Percentiles rank a stretch among this genome's conserved stretches.
Evolutionary conservation across 2,888 invertebrate genomes (phyloP).

Genomic region (Tipula unca): DNA sequence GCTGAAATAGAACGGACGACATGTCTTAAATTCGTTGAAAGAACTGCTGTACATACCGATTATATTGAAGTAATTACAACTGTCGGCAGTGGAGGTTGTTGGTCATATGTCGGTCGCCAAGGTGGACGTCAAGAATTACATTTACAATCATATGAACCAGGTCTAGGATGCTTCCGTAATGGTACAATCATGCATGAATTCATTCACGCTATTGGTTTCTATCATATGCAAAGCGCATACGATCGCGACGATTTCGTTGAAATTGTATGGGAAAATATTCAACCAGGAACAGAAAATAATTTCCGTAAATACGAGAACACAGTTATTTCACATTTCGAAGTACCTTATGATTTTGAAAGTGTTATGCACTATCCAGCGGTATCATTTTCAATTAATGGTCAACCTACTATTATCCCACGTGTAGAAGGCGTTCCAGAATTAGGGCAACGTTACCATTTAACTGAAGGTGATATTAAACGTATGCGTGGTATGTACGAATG

Average conservation of each 20-base stretch:
- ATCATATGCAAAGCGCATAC: conserved; percentile 69
- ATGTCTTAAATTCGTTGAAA: neutral
- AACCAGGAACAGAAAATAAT: conserved; percentile 52
- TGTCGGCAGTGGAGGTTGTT: conserved; percentile 49
- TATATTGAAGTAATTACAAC: conserved; percentile 8
- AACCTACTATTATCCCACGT: conserved; percentile 58
- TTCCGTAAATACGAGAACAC: conserved; percentile 55
- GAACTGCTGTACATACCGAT: neutral
- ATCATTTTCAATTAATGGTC: conserved; percentile 61
- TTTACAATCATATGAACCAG: conserved; percentile 31
- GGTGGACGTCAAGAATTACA: conserved; percentile 40
- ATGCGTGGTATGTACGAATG: conserved; percentile 32
- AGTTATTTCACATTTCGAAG: conserved; percentile 53
- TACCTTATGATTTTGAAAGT: conserved; percentile 66
- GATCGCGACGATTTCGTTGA: conserved; percentile 62
- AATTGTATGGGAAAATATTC: conserved; percentile 43
- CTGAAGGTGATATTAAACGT: conserved; percentile 31
- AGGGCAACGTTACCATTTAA: conserved; percentile 33
- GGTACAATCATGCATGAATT: conserved; percentile 65
- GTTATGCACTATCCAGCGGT: conserved; percentile 70
- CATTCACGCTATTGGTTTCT: conserved; percentile 67
- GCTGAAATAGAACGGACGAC: neutral
- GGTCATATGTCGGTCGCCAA: conserved; percentile 63
- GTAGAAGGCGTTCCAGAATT: conserved; percentile 29
- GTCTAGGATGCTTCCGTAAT: conserved; percentile 35